These are phyloP conservation scores for Cabera pusaria DNA, from an alignment of 2,888 invertebrate genomes.

Conservation along the genomic window DNA sequence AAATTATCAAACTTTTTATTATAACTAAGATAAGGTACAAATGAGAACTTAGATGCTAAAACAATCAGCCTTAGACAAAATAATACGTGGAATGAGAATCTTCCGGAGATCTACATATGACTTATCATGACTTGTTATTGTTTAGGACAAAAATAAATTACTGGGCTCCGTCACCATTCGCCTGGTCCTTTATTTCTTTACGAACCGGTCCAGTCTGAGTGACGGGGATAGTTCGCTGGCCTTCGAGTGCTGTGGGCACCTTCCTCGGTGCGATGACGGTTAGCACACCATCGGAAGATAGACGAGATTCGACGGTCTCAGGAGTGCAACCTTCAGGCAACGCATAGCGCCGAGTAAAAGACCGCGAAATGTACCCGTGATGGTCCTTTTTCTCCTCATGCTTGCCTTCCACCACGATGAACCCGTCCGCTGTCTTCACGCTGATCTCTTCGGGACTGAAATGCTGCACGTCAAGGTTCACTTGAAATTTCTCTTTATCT, in stretches of 20 bases:
- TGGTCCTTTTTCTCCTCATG: slow-evolving; percentile 91
- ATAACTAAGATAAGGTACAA: too few species aligned
- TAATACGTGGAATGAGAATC: slow-evolving; percentile 11
- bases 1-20: too few species aligned
- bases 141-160: slow-evolving; percentile 5
- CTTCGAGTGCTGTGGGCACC: slow-evolving; percentile 55
- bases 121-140: too few species aligned
- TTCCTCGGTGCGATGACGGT: slow-evolving; percentile 85
- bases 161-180: slow-evolving; percentile 59
- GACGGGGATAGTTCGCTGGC: slow-evolving; percentile 83
- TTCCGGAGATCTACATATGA: too few species aligned
- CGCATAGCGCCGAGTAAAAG: slow-evolving; percentile 89
- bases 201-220: slow-evolving; percentile 84
- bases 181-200: slow-evolving; percentile 77
- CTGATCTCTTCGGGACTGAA: slow-evolving; percentile 89
- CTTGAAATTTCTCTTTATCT: slow-evolving; percentile 76
- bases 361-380: slow-evolving; percentile 88
- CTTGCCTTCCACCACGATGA: slow-evolving; percentile 89
- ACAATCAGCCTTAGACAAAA: slow-evolving; percentile 35
- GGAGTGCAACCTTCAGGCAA: slow-evolving; percentile 89
- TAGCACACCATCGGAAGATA: slow-evolving; percentile 90
- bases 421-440: slow-evolving; percentile 89
- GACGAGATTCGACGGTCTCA: slow-evolving; percentile 86
- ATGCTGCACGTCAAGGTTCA: slow-evolving; percentile 89
- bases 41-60: too few species aligned